Evolutionary conservation across 2,888 invertebrate genomes (phyloP).

Genomic region (Tolmerus cingulatus): DNA sequence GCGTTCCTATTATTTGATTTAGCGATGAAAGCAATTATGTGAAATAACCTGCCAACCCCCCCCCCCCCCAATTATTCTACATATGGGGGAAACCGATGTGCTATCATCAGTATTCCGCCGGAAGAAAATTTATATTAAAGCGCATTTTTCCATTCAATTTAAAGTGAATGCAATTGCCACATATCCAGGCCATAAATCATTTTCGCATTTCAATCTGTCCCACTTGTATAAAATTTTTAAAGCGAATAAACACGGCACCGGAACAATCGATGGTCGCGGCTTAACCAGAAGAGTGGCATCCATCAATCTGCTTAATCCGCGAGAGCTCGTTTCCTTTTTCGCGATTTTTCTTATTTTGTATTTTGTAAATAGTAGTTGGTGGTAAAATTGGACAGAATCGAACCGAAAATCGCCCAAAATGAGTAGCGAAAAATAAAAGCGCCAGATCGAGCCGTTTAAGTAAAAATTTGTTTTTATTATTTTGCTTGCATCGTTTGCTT

Average conservation of each 20-base stretch:
- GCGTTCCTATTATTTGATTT: neutral
- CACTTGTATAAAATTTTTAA: neutral
- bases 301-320: neutral
- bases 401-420: neutral
- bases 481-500: constrained; percentile 13
- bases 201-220: neutral
- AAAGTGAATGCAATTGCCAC: neutral
- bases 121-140: neutral
- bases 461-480: neutral
- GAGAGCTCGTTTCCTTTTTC: neutral
- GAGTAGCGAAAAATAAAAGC: neutral
- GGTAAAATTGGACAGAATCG: neutral
- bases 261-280: neutral
- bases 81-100: neutral
- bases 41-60: neutral
- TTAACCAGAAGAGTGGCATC: neutral
- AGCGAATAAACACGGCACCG: neutral
- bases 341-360: neutral
- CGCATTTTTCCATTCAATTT: neutral
- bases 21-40: neutral
- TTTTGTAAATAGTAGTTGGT: neutral
- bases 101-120: neutral
- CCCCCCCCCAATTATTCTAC: neutral
- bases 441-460: neutral
- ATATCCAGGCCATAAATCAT: neutral